Evolutionary conservation across 2,797 vertebrate genomes (phyloP).

Genomic region (Pampus argenteus): DNA sequence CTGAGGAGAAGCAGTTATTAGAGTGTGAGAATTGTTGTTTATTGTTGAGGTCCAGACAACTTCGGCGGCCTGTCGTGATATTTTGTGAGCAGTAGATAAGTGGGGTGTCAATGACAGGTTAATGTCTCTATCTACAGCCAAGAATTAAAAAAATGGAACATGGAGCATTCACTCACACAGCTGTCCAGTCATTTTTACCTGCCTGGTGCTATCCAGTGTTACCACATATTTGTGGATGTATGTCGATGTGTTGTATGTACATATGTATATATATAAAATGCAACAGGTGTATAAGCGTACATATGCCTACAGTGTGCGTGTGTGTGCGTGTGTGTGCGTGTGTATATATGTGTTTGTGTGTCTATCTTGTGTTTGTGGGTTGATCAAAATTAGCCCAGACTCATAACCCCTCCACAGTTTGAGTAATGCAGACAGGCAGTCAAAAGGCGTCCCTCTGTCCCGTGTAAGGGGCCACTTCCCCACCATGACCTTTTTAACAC

Average conservation of each 20-base stretch:
- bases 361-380: conserved; percentile 44
- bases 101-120: conserved; percentile 50
- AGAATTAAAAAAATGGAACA: conserved; percentile 48
- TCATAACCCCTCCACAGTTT: conserved; percentile 55
- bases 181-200: conserved; percentile 25
- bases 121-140: conserved; percentile 53
- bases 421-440: conserved; percentile 79
- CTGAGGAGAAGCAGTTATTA: conserved; percentile 46
- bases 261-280: conserved; percentile 56
- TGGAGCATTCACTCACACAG: conserved; percentile 26
- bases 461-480: conserved; percentile 57
- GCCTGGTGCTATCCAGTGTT: conserved; percentile 7
- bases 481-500: conserved; percentile 76
- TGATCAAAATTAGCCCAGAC: conserved; percentile 58
- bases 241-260: too few species aligned
- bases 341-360: conserved; percentile 37
- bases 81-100: conserved; percentile 42
- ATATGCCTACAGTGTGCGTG: conserved; percentile 5
- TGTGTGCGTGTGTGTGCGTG: conserved; percentile 11
- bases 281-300: conserved; percentile 53
- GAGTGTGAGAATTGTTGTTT: conserved; percentile 51
- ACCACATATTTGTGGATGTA: conserved; percentile 17
- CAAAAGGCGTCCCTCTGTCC: conserved; percentile 54
- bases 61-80: conserved; percentile 49
- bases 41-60: conserved; percentile 62